Percentiles rank a stretch among this genome's conserved stretches.
These are phyloP conservation scores for Pteromalus puparum DNA, from an alignment of 1,140 invertebrate species.

Conservation along the genomic window DNA sequence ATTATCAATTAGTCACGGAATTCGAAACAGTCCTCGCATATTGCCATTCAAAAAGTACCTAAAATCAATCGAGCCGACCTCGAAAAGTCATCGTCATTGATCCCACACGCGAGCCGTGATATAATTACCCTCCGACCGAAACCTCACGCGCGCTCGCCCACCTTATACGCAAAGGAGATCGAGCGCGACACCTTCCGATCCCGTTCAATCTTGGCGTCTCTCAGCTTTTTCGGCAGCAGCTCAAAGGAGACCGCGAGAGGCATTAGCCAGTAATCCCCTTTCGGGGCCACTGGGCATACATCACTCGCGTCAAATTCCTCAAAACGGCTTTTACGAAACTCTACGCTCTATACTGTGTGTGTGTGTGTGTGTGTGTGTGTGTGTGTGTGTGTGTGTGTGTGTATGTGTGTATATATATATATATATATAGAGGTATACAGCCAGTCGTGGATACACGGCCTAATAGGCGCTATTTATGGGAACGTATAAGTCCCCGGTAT, in stretches of 20 bases:
- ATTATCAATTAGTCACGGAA: background rate
- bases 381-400: no score
- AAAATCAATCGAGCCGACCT: background rate
- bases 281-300: background rate
- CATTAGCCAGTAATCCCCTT: background rate
- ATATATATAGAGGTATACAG: no score
- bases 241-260: background rate
- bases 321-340: constrained; percentile 21
- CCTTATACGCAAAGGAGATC: background rate
- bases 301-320: constrained; percentile 23
- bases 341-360: no score
- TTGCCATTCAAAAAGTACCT: no score
- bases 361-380: no score
- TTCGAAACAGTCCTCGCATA: no score
- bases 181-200: background rate
- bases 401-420: no score
- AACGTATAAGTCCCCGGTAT: constrained; percentile 28
- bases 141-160: background rate
- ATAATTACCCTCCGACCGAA: background rate
- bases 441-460: background rate
- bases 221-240: background rate
- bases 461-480: constrained; percentile 26
- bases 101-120: background rate
- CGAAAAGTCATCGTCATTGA: background rate
- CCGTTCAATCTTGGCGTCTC: background rate